phyloP scores from a whole-genome alignment of 2,113 vertebrate genomes.

The Pluvianellus socialis region DNA sequence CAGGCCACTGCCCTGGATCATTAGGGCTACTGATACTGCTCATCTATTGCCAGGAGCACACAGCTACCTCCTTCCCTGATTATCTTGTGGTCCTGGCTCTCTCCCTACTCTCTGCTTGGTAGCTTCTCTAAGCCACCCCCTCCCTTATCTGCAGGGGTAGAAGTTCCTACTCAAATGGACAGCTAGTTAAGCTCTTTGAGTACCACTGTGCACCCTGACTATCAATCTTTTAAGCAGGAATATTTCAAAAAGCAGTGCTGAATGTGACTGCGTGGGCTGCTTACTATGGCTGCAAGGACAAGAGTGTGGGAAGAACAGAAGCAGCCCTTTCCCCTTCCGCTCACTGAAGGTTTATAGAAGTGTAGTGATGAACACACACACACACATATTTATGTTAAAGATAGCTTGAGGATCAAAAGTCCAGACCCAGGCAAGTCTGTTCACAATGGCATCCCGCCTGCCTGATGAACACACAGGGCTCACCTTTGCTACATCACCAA shows the following conservation, averaged over 20 bases:
- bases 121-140: background rate
- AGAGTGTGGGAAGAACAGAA: background rate
- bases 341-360: too few relatives aligned
- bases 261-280: background rate
- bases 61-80: background rate
- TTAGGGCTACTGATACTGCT: constrained; percentile 6
- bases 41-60: background rate
- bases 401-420: background rate
- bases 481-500: background rate
- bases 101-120: background rate
- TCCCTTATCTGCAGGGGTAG: background rate
- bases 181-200: background rate
- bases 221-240: background rate
- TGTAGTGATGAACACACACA: background rate
- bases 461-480: background rate
- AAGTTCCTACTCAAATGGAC: background rate
- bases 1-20: constrained; percentile 54
- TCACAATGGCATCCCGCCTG: background rate
- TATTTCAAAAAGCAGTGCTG: background rate
- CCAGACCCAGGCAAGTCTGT: background rate
- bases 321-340: background rate
- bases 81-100: background rate
- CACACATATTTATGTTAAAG: background rate
- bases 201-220: background rate
- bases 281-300: background rate